Conservation (phyloP, 2,113 vertebrate genomes). For the Entelurus aequoreus region DNA sequence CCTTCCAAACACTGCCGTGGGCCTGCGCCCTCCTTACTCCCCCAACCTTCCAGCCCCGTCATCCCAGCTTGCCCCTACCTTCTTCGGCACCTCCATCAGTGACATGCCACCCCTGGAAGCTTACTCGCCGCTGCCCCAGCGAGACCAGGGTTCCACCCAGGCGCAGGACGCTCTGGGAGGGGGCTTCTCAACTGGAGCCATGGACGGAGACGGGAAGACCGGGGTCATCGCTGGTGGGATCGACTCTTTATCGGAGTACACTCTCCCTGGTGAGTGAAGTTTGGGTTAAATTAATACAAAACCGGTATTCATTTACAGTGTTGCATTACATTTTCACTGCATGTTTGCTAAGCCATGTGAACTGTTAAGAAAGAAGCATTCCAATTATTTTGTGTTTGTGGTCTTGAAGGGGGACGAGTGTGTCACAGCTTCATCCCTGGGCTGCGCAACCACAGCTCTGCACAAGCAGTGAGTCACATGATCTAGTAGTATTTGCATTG, state of each 20-base stretch:
- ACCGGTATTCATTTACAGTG: not conserved
- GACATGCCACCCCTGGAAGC: slow-evolving; percentile 73
- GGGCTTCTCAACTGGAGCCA: slow-evolving; percentile 69
- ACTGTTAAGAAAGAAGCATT: not conserved
- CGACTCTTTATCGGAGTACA: slow-evolving; percentile 75
- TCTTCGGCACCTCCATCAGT: slow-evolving; percentile 68
- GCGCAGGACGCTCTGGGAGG: slow-evolving; percentile 84
- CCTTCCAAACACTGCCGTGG: slow-evolving; percentile 83
- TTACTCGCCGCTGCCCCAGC: slow-evolving; percentile 68
- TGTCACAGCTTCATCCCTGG: slow-evolving; percentile 75
- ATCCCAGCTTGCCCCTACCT: slow-evolving; percentile 75
- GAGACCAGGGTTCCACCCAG: slow-evolving; percentile 71
- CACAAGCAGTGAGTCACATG: slow-evolving; percentile 60
- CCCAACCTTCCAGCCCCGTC: slow-evolving; percentile 77
- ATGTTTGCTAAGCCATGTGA: not conserved
- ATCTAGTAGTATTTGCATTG: not conserved
- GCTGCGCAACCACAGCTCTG: slow-evolving; percentile 62
- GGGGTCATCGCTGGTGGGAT: slow-evolving; percentile 53
- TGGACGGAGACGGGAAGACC: slow-evolving; percentile 48
- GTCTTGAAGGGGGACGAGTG: slow-evolving; percentile 66
- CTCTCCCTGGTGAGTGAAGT: slow-evolving; percentile 67
- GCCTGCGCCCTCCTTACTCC: slow-evolving; percentile 76
- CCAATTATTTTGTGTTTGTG: slow-evolving; percentile 30
- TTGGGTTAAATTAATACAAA: not conserved
- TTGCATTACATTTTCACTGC: not conserved